Base-by-base conservation (phyloP, 2,888 invertebrate species). In the Camponotus fellah region DNA sequence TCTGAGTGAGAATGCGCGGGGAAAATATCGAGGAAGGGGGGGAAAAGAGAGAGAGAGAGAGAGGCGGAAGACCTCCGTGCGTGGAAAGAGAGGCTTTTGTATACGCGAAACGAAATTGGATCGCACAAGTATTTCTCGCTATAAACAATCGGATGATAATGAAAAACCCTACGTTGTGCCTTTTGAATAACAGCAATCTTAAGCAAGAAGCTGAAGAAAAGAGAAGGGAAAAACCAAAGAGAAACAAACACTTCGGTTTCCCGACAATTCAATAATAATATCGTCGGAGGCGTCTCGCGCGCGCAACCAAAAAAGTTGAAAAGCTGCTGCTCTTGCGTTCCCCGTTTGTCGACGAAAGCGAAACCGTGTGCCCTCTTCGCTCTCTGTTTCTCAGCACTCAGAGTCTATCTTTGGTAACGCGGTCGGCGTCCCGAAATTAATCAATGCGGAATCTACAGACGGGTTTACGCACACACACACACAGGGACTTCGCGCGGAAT, bases 391-490 rank as follows among this genome's bases (percentile, higher is more conserved):
- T 66, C 76, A 49, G 66, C 65, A 14, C 32, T n/a, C 43, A n/a
- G 77, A 32, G 37, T 17, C n/a, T 71, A 80, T 72, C 62, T 80
- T 80, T 53, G n/a, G n/a, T 62, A 80, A 72, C 46, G 46, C 60
- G 9, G 79, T 21, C 71, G 43, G 56, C 43, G 58, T 21, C 9
- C 46, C 71, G 71, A n/a, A n/a, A 68, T 77, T 49, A 34, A 80
- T 49, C 37, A 60, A 26, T 34, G 77, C 68, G 32, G 32, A 68
- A n/a, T 34, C 43, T 81, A 82, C 66, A 81, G 86, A 89, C 87
- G 87, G 87, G 87, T 85, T 89, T 89, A 83, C 87, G 89, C 82
- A 88, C 79, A 86, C 88, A 83, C 88, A 83, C 87, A 88, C 82
- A 88, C 79, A 86, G 75, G 40, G 26, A 83, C 32, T 32, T 83